phyloP scores from a whole-genome alignment of 2,113 vertebrate genomes.

The Sinocyclocheilus anshuiensis region DNA sequence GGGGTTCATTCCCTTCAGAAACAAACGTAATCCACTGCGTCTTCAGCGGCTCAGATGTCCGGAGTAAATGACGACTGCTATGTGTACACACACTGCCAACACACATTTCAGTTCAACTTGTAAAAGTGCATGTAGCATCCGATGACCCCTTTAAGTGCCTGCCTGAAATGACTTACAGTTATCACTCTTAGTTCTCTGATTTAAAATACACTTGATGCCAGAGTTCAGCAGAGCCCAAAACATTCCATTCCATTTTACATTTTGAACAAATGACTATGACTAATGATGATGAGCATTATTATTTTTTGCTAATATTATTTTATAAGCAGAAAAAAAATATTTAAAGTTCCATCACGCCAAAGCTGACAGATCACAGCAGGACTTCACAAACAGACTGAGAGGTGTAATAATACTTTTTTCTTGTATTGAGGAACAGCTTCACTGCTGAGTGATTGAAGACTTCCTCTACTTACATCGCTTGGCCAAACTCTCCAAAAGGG shows the following conservation, averaged over 20 bases:
- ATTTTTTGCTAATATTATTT: slow-evolving; percentile 15
- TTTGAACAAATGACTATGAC: not conserved
- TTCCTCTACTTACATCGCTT: slow-evolving; percentile 42
- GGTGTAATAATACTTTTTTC: slow-evolving; percentile 1
- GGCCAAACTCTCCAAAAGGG: slow-evolving; percentile 11
- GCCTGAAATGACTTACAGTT: not conserved
- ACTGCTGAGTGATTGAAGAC: slow-evolving; percentile 48
- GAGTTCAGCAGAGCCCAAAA: slow-evolving; percentile 2
- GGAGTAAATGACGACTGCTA: too few relatives aligned
- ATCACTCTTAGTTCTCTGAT: not conserved
- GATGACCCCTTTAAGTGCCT: not conserved
- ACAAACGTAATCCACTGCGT: too few relatives aligned
- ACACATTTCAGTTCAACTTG: too few relatives aligned
- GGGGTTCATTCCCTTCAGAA: too few relatives aligned
- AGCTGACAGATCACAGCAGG: slow-evolving; percentile 27
- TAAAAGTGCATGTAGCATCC: too few relatives aligned
- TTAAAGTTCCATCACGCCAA: not conserved
- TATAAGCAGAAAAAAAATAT: not conserved
- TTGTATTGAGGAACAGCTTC: slow-evolving; percentile 25
- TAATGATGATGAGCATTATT: not conserved
- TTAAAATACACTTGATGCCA: not conserved
- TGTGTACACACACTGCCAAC: too few relatives aligned
- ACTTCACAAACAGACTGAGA: slow-evolving; percentile 17
- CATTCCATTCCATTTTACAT: not conserved
- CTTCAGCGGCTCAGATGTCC: too few relatives aligned